Base-by-base conservation (phyloP, 2,113 vertebrate genomes). In the Microcebus jonahi region DNA sequence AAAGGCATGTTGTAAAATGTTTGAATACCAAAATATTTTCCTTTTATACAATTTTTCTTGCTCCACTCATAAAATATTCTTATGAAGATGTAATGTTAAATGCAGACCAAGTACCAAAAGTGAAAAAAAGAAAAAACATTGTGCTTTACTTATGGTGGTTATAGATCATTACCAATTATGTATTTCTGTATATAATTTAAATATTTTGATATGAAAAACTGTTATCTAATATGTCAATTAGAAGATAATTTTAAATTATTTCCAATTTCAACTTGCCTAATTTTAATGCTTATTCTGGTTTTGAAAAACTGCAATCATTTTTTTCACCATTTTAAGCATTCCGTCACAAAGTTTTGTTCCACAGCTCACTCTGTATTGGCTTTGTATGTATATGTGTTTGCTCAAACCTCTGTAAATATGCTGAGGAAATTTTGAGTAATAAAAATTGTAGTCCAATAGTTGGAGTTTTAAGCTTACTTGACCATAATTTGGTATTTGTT, bases 71-170 rank as follows among this genome's bases (percentile, higher is more conserved):
- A 97, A 92, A 67, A 86, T 82, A 68, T 84, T 96, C 14, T 93
- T 21, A 63, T 42, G 79, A 97, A 97, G 83, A 31, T 36, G 14
- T 42, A 91, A 95, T 97, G 92, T 96, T 81, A 98, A 97, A 97
- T 86, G 42, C 61, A 97, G 75, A 79, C 21, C 50, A 53, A 61
- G 12, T 76, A 80, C 31, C 45, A 96, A 68, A 36, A 95, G 96
- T 71, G 3, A 57, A 31, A 6, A 95, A 18, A 1, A 87, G 93
- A 96, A 55, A 55, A 55, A 18, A 55, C 53, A 29, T 82, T 63
- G 14, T 34, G 27, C 67, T 1, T 48, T 21, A 1, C 0, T 81
- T 96, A 34, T 4, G 97, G 84, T 0, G 0, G 79, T 48, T 81
- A 21, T 34, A 39, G 70, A 91, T 31, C 14, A 21, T 77, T 80